Percentiles rank a stretch among this genome's conserved stretches.
phyloP scores from a whole-genome alignment of 2,113 vertebrate genomes.

The Chamaea fasciata region DNA sequence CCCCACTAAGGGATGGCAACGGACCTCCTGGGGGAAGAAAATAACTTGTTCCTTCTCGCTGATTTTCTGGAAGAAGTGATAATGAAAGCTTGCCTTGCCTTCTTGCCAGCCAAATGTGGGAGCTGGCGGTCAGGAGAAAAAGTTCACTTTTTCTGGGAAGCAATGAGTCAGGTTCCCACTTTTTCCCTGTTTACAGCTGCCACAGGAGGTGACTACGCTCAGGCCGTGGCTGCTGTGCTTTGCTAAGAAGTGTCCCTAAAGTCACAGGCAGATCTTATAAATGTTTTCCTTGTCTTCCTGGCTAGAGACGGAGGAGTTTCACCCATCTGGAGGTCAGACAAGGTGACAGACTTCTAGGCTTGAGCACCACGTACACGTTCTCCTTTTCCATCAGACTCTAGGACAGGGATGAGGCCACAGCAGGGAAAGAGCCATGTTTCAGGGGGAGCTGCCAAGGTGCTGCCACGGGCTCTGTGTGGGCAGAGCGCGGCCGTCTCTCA shows the following conservation, averaged over 20 bases:
- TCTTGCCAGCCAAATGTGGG: not conserved
- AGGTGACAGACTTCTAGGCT: not conserved
- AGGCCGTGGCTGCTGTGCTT: not conserved
- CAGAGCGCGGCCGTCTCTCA: fast-evolving
- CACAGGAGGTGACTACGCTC: fast-evolving
- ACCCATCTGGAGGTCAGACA: not conserved
- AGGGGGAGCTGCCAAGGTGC: not conserved
- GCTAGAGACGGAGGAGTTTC: not conserved
- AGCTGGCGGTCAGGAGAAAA: not conserved
- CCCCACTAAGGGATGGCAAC: not conserved
- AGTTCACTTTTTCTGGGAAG: not conserved
- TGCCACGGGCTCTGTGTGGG: not conserved
- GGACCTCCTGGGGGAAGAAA: not conserved
- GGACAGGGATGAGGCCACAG: not conserved
- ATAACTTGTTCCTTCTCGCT: not conserved
- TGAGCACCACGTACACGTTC: not conserved
- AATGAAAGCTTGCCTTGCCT: not conserved
- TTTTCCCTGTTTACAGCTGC: not conserved
- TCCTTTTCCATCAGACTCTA: not conserved
- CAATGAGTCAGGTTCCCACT: not conserved
- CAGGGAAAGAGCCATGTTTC: fast-evolving
- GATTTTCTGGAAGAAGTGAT: not conserved
- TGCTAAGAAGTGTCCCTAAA: not conserved
- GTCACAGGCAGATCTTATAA: not conserved
- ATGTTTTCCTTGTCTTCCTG: not conserved